A percentile compares a stretch with the other conserved stretches of the same genome.
phyloP scores from a whole-genome alignment of 2,797 vertebrate species.

The Anableps anableps region DNA sequence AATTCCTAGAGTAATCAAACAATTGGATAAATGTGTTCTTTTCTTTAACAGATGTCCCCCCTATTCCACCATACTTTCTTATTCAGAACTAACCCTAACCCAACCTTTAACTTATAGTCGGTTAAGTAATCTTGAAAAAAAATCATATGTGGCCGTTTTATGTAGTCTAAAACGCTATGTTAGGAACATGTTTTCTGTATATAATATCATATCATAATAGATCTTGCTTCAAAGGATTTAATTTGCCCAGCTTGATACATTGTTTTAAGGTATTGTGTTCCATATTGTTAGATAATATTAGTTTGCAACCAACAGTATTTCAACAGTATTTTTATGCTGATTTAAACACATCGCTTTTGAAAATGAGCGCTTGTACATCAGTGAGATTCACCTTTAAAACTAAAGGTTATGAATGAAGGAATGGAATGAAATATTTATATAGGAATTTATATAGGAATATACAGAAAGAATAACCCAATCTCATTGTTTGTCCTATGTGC shows the following conservation, averaged over 20 bases:
- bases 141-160: not conserved
- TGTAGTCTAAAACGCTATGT: not conserved
- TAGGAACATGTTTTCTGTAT: not conserved
- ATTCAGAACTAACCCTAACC: not conserved
- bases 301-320: not conserved
- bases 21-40: not conserved
- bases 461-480: not conserved
- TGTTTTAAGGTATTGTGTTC: not conserved
- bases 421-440: no score
- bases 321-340: not conserved
- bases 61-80: not conserved
- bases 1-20: not conserved
- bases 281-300: not conserved
- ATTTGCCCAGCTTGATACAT: no score
- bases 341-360: not conserved
- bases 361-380: not conserved
- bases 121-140: not conserved
- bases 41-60: not conserved
- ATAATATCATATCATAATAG: no score
- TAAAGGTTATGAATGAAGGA: no score
- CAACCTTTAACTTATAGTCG: not conserved
- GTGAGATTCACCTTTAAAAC: no score
- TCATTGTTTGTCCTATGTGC: not conserved
- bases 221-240: no score
- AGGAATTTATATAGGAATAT: not conserved